Percentiles rank a stretch among this genome's conserved stretches.
Evolutionary conservation across 2,888 invertebrate genomes (phyloP).

Genomic region (Atethmia centrago): DNA sequence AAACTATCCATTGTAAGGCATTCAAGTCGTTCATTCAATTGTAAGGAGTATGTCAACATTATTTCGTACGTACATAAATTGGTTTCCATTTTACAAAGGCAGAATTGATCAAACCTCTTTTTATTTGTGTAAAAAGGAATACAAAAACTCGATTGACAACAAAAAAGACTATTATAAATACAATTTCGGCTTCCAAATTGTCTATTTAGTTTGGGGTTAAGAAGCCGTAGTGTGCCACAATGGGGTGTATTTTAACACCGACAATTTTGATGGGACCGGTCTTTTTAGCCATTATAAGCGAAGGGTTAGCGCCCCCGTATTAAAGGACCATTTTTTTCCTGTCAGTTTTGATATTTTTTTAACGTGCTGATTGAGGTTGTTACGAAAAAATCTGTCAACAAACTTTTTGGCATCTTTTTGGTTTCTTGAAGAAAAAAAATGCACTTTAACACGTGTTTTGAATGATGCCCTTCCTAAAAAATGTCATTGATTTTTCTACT

Average conservation of each 20-base stretch:
- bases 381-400: constrained; percentile 24
- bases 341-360: constrained; percentile 54
- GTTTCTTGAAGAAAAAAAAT: background rate
- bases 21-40: constrained; percentile 39
- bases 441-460: background rate
- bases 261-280: constrained; percentile 83
- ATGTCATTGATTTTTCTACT: too few relatives aligned
- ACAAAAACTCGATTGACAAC: constrained; percentile 76
- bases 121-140: constrained; percentile 69
- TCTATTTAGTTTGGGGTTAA: constrained; percentile 86
- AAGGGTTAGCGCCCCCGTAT: constrained; percentile 82
- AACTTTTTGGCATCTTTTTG: constrained; percentile 33
- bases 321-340: constrained; percentile 51
- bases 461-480: too few relatives aligned
- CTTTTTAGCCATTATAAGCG: constrained; percentile 76
- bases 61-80: constrained; percentile 53
- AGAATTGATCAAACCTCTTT: constrained; percentile 70
- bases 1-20: constrained; percentile 29
- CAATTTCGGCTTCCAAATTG: constrained; percentile 86
- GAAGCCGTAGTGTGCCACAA: constrained; percentile 86
- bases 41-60: constrained; percentile 51
- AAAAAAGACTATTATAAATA: constrained; percentile 84
- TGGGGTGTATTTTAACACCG: constrained; percentile 88
- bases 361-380: constrained; percentile 35
- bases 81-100: constrained; percentile 62